These are phyloP conservation scores for Darevskia mixta DNA, from an alignment of 2,797 vertebrate species.

Conservation along the genomic window DNA sequence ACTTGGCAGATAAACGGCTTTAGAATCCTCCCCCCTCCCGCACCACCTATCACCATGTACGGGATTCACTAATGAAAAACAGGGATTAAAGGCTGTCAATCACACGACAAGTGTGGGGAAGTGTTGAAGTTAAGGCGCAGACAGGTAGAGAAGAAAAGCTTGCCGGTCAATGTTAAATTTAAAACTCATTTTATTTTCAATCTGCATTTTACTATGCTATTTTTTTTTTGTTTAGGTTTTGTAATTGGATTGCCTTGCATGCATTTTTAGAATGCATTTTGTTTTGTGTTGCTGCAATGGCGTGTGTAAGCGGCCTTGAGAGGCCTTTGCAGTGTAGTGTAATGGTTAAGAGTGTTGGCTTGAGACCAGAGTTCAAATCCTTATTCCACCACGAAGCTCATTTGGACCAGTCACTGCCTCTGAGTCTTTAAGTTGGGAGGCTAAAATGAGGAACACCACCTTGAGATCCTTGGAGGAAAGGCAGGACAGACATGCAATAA, in stretches of 20 bases:
- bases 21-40: neutral
- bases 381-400: no score
- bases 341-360: no score
- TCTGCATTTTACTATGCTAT: neutral
- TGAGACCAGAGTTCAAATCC: no score
- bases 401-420: no score
- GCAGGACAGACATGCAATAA: no score
- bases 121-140: neutral
- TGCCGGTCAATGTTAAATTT: neutral
- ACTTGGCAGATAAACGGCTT: slow-evolving; percentile 27
- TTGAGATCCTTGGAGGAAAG: no score
- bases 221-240: neutral
- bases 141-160: neutral
- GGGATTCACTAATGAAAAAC: slow-evolving; percentile 29
- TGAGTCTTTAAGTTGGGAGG: no score
- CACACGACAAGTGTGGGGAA: neutral
- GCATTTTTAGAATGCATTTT: neutral
- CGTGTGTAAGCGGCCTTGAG: neutral
- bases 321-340: neutral
- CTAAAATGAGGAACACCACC: no score
- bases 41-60: neutral
- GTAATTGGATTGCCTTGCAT: neutral
- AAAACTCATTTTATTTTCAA: neutral
- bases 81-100: slow-evolving; percentile 27
- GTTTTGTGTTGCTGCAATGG: neutral